Conservation (phyloP, 2,113 vertebrate genomes). For the Callospermophilus lateralis region DNA sequence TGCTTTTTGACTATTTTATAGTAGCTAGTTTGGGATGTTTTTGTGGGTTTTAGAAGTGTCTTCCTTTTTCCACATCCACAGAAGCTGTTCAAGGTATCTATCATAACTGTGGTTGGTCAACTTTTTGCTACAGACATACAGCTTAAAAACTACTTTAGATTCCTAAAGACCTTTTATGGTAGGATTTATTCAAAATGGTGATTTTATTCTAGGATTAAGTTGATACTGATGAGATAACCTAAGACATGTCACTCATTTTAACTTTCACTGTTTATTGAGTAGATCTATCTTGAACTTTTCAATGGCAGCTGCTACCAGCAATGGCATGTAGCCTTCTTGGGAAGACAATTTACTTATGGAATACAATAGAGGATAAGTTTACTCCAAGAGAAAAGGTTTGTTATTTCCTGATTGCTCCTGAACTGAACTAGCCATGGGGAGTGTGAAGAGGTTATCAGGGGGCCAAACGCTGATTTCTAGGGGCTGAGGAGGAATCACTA, state of each 20-base stretch:
- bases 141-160: constrained; percentile 3
- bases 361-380: not conserved
- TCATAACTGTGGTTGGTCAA: not conserved
- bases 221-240: not conserved
- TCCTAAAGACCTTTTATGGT: not conserved
- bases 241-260: not conserved
- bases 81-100: not conserved
- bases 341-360: not conserved
- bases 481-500: not conserved
- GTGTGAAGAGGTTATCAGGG: not conserved
- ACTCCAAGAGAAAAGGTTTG: not conserved
- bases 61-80: not conserved
- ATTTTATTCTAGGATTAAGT: not conserved
- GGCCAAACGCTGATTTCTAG: not conserved
- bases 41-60: not conserved
- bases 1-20: not conserved
- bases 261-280: not conserved
- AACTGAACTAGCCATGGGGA: not conserved
- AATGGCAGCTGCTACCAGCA: not conserved
- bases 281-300: not conserved
- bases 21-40: not conserved
- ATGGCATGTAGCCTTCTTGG: not conserved
- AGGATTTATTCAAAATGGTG: not conserved
- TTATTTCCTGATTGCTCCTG: not conserved
- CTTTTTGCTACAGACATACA: not conserved